These are phyloP conservation scores for Anguilla obscura DNA, from an alignment of 2,797 vertebrate species.

Conservation along the genomic window DNA sequence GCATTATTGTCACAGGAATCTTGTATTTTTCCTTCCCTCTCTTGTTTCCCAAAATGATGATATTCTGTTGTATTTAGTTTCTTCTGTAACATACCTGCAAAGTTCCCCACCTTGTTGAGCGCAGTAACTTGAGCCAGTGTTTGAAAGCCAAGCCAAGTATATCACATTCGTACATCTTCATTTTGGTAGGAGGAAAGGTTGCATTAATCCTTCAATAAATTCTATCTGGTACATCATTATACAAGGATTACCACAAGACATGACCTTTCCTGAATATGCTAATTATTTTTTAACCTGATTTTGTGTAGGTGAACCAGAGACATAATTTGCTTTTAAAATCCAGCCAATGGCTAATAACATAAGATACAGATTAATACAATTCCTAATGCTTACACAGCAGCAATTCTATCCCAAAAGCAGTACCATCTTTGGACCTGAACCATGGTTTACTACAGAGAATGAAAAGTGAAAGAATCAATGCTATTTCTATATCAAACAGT, in stretches of 20 bases:
- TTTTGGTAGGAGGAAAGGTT: not conserved
- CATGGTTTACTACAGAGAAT: not conserved
- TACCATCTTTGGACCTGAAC: not conserved
- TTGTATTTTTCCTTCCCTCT: constrained; percentile 12
- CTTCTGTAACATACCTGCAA: not conserved
- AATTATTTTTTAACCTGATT: not conserved
- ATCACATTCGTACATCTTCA: not conserved
- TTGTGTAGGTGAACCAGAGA: not conserved
- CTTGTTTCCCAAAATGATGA: not conserved
- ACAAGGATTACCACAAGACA: not conserved
- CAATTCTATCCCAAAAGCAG: not conserved
- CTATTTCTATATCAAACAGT: not conserved
- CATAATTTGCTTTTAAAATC: not conserved
- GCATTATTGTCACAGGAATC: constrained; percentile 71
- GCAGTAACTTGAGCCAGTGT: not conserved
- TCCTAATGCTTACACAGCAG: not conserved
- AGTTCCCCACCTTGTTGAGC: constrained; percentile 24
- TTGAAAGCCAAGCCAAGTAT: not conserved
- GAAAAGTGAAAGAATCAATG: not conserved
- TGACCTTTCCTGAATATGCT: not conserved
- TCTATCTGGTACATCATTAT: constrained; percentile 8
- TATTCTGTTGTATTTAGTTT: not conserved
- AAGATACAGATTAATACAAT: not conserved
- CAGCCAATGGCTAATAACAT: not conserved
- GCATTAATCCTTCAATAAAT: not conserved